Evolutionary conservation across 2,797 vertebrate species (phyloP).

Genomic region (Smutsia temminckii): DNA sequence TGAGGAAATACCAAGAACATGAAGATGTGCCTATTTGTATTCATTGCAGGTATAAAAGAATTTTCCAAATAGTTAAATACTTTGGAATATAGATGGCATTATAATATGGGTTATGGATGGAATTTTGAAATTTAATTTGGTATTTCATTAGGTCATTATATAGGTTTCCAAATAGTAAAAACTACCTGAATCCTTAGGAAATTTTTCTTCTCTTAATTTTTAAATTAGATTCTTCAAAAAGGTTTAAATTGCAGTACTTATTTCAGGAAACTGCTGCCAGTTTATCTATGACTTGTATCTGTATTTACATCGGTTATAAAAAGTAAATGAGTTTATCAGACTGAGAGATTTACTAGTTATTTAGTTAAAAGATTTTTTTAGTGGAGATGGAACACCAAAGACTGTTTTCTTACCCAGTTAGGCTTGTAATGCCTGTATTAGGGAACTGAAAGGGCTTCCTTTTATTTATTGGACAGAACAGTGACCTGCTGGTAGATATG

Average conservation of each 20-base stretch:
- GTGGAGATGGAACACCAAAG: not conserved
- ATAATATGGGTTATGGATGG: not conserved
- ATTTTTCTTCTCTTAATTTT: not conserved
- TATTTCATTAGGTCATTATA: conserved; percentile 29
- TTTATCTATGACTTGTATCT: conserved; percentile 21
- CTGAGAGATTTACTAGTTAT: not conserved
- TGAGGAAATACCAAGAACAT: conserved; percentile 96
- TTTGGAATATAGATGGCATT: conserved; percentile 27
- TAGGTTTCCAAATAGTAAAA: conserved; percentile 22
- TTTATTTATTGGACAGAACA: not conserved
- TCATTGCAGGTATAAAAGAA: conserved; percentile 90
- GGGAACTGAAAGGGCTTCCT: not conserved
- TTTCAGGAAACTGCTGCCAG: not conserved
- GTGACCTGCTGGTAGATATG: not conserved
- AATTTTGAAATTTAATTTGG: conserved; percentile 49
- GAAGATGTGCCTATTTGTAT: conserved; percentile 96
- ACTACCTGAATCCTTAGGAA: not conserved
- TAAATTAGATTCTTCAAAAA: conserved; percentile 16
- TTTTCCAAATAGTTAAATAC: conserved; percentile 44
- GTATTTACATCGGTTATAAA: conserved; percentile 22
- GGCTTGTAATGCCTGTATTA: not conserved
- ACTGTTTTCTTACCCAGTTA: not conserved
- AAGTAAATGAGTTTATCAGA: conserved; percentile 31
- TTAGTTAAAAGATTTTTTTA: not conserved
- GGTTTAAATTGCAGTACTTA: not conserved